Conservation (phyloP, 2,797 vertebrate species). For the Acanthurus leucopareius region DNA sequence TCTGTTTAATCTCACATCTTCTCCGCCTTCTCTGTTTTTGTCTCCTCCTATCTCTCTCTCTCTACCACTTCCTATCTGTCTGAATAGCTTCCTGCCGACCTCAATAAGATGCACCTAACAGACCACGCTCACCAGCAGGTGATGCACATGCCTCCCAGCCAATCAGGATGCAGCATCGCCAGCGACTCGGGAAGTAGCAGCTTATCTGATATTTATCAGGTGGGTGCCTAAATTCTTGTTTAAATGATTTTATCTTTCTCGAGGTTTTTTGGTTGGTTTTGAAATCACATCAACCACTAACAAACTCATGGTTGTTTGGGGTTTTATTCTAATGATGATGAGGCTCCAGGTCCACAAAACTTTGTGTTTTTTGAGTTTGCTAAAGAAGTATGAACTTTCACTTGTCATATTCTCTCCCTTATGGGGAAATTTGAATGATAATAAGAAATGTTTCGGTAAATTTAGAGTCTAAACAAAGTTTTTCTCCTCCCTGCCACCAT, state of each 20-base stretch:
- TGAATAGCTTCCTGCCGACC: constrained; percentile 95
- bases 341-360: too few species aligned
- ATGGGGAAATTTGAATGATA: too few species aligned
- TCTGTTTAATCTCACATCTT: constrained; percentile 38
- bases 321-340: too few species aligned
- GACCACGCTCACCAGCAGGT: constrained; percentile 94
- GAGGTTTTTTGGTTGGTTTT: not conserved
- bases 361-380: too few species aligned
- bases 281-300: not conserved
- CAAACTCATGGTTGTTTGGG: not conserved
- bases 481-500: too few species aligned
- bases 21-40: constrained; percentile 31
- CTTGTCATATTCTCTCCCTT: too few species aligned
- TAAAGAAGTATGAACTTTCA: too few species aligned
- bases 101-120: constrained; percentile 97
- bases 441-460: too few species aligned
- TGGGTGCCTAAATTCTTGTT: constrained; percentile 58
- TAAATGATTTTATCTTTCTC: not conserved
- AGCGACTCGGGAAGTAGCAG: constrained; percentile 99
- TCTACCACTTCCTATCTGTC: constrained; percentile 52
- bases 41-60: constrained; percentile 34
- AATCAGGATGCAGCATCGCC: constrained; percentile 97
- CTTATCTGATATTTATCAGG: constrained; percentile 98
- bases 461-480: too few species aligned
- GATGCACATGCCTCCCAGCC: constrained; percentile 94